phyloP scores from a whole-genome alignment of 2,113 vertebrate genomes.

The Equus quagga region DNA sequence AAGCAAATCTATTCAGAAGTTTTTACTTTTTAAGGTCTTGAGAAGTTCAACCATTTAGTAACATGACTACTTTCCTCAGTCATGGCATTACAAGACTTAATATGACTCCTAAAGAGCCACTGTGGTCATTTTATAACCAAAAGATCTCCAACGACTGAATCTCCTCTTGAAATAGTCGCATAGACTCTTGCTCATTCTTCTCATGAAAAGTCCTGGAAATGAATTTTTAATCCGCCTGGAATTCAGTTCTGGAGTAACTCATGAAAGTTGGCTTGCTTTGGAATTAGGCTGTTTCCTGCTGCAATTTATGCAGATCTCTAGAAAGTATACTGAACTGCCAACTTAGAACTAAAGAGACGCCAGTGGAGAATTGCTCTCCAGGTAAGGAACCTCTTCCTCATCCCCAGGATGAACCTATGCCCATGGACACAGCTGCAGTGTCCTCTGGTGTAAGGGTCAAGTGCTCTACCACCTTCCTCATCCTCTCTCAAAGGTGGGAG shows the following conservation, averaged over 20 bases:
- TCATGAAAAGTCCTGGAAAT: neutral
- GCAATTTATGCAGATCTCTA: constrained; percentile 57
- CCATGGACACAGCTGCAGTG: neutral
- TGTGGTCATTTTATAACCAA: neutral
- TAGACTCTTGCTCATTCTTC: constrained; percentile 60
- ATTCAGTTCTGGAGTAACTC: constrained; percentile 78
- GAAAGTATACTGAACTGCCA: neutral
- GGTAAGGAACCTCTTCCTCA: neutral
- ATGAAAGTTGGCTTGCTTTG: constrained; percentile 78
- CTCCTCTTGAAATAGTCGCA: neutral
- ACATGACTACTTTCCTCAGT: neutral
- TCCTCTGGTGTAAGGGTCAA: neutral
- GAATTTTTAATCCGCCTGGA: constrained; percentile 48
- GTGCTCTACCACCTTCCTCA: neutral
- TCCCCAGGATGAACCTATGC: neutral
- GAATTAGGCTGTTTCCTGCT: constrained; percentile 78
- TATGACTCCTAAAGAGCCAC: neutral
- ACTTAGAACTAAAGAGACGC: neutral
- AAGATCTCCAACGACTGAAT: neutral
- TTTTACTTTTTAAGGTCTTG: neutral
- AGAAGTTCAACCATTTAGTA: neutral
- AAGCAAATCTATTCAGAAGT: neutral
- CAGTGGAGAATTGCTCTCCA: neutral
- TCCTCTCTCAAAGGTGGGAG: neutral
- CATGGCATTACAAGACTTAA: neutral